Percentiles rank a stretch among this genome's conserved stretches.
Conservation (phyloP, 2,888 invertebrate species). For the Dynastes maya region DNA sequence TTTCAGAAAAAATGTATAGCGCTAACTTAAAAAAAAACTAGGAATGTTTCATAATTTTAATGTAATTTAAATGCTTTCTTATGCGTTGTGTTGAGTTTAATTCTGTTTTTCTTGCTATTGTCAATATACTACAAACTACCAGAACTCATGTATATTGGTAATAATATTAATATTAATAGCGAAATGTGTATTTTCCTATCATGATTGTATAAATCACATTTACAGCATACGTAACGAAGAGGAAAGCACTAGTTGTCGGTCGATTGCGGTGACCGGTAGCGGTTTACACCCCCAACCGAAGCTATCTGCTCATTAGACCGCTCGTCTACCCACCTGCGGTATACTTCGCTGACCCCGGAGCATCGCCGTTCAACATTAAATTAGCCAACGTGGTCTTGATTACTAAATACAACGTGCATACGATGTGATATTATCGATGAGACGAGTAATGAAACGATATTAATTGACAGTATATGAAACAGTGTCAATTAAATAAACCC, state of each 20-base stretch:
- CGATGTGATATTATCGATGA: too few species aligned
- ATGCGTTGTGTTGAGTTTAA: too few species aligned
- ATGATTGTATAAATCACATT: neutral
- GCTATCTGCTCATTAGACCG: slow-evolving; percentile 63
- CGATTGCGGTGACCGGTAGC: slow-evolving; percentile 60
- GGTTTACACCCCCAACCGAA: slow-evolving; percentile 61
- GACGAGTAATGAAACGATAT: too few species aligned
- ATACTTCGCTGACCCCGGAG: slow-evolving; percentile 49
- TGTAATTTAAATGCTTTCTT: too few species aligned
- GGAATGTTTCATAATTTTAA: too few species aligned
- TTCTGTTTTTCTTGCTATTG: too few species aligned
- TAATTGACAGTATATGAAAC: too few species aligned
- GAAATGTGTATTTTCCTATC: neutral
- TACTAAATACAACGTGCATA: slow-evolving; percentile 52
- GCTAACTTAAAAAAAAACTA: too few species aligned
- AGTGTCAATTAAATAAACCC: neutral
- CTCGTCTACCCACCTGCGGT: slow-evolving; percentile 48
- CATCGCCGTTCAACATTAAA: slow-evolving; percentile 64
- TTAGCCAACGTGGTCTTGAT: slow-evolving; percentile 58
- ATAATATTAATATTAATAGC: neutral
- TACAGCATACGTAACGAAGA: slow-evolving; percentile 46
- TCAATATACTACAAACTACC: too few species aligned
- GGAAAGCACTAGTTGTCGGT: slow-evolving; percentile 55
- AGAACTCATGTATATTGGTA: too few species aligned
- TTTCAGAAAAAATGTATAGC: too few species aligned